Conservation (phyloP, 2,888 invertebrate genomes). For the Limnephilus marmoratus region DNA sequence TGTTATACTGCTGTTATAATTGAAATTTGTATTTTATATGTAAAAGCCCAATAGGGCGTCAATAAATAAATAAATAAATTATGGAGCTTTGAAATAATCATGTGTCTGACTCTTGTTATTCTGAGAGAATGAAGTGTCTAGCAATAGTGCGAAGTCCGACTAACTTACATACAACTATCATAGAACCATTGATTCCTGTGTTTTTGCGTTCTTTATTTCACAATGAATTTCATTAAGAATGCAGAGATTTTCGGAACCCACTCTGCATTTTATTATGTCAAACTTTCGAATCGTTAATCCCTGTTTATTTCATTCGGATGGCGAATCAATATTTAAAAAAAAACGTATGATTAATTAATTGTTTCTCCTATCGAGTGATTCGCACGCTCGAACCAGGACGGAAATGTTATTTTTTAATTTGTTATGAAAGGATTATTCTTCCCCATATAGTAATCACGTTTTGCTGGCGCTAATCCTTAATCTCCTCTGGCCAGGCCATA, state of each 20-base stretch:
- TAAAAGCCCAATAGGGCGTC: too few relatives aligned
- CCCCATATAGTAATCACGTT: slow-evolving; percentile 51
- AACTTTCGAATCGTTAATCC: neutral
- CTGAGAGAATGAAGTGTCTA: neutral
- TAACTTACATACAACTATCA: neutral
- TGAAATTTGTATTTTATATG: too few relatives aligned
- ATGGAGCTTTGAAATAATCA: neutral
- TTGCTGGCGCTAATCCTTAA: slow-evolving; percentile 62
- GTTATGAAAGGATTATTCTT: slow-evolving; percentile 41
- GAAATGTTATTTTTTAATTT: slow-evolving; percentile 54
- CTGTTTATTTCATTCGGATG: neutral
- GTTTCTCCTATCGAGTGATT: slow-evolving; percentile 25
- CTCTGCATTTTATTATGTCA: neutral
- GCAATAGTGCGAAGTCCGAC: too few relatives aligned
- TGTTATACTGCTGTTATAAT: too few relatives aligned
- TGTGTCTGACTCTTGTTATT: neutral
- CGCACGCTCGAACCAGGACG: neutral
- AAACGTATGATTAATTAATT: slow-evolving; percentile 28
- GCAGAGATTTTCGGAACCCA: neutral
- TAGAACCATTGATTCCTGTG: too few relatives aligned
- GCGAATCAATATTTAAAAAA: neutral
- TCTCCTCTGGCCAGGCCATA: slow-evolving; percentile 56
- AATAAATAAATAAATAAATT: too few relatives aligned
- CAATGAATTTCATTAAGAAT: neutral
- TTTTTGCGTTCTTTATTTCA: too few relatives aligned